Percentiles rank a stretch among this genome's conserved stretches.
Conservation (phyloP, 2,797 vertebrate genomes). For the Manis javanica region DNA sequence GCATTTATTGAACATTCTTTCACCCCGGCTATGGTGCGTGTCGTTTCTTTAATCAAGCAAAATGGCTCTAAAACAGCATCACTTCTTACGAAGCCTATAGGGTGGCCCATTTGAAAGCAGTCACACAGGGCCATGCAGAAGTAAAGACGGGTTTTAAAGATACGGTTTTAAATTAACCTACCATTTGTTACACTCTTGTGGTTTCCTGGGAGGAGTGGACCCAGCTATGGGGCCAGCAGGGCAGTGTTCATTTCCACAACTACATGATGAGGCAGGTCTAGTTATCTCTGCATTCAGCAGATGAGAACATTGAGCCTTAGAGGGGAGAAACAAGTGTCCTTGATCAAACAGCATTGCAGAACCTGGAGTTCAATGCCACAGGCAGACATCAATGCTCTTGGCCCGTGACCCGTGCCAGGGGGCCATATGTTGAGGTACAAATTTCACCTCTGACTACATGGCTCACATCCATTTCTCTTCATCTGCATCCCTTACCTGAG, state of each 20-base stretch:
- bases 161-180: not conserved
- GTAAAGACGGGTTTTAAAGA: not conserved
- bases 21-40: not conserved
- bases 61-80: not conserved
- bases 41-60: not conserved
- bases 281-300: not conserved
- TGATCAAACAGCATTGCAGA: not conserved
- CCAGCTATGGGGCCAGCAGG: fast-evolving
- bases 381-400: not conserved
- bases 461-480: not conserved
- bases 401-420: not conserved
- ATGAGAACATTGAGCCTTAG: not conserved
- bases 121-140: not conserved
- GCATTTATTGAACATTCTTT: not conserved
- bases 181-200: not conserved
- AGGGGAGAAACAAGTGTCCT: not conserved
- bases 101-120: not conserved
- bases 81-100: not conserved
- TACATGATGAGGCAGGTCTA: not conserved
- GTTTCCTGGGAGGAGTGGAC: not conserved
- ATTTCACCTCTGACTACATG: not conserved
- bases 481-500: not conserved
- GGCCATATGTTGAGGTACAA: fast-evolving
- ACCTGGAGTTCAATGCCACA: not conserved
- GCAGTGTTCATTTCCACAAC: not conserved